phyloP scores from a whole-genome alignment of 2,888 invertebrate species.

The Mystacides longicornis region DNA sequence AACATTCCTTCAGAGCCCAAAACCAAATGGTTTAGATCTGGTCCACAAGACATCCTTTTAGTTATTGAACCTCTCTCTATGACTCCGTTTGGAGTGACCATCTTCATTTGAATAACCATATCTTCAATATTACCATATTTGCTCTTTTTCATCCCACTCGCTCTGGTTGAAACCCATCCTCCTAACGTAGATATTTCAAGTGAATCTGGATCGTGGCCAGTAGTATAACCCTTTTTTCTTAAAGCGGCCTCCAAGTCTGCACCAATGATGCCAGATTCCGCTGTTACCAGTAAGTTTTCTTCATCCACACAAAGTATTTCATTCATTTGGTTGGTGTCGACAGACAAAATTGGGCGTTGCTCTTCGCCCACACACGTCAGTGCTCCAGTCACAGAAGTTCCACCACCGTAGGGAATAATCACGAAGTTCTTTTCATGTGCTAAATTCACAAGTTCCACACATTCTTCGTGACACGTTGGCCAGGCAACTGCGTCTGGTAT shows the following conservation, averaged over 20 bases:
- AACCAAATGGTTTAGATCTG: conserved; percentile 79
- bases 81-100: conserved; percentile 78
- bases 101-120: conserved; percentile 79
- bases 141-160: conserved; percentile 99
- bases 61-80: conserved; percentile 77
- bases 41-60: conserved; percentile 88
- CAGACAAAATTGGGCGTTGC: conserved; percentile 70
- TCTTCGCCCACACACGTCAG: conserved; percentile 76
- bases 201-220: conserved; percentile 97
- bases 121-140: conserved; percentile 97
- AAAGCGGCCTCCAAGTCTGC: conserved; percentile 89
- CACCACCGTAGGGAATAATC: conserved; percentile 91
- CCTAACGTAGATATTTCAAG: conserved; percentile 95
- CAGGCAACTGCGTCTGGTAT: conserved; percentile 93
- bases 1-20: conserved; percentile 94
- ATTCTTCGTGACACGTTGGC: conserved; percentile 84
- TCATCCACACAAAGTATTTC: conserved; percentile 88
- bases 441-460: conserved; percentile 67
- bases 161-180: conserved; percentile 95
- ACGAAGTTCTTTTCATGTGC: conserved; percentile 70
- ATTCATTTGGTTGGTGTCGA: conserved; percentile 96
- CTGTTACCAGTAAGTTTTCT: conserved; percentile 64
- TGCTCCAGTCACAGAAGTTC: conserved; percentile 86
- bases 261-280: conserved; percentile 84
- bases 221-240: conserved; percentile 68